Conservation (phyloP, 2,888 invertebrate genomes). For the Ceramica pisi region DNA sequence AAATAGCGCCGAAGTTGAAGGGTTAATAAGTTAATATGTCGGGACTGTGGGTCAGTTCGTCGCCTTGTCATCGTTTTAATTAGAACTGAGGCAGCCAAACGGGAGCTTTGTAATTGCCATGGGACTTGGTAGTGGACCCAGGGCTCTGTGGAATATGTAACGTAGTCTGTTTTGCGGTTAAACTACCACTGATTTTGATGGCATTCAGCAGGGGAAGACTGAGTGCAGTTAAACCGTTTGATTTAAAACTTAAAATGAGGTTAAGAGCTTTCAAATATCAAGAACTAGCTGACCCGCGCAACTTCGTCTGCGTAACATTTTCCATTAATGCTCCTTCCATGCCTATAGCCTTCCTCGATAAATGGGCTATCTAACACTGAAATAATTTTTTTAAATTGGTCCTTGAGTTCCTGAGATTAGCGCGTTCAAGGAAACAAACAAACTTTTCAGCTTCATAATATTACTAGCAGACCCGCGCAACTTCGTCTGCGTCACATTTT, state of each 20-base stretch:
- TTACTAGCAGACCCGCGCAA: no score
- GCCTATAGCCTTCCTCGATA: no score
- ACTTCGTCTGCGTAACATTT: no score
- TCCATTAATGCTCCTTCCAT: no score
- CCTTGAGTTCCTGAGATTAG: no score
- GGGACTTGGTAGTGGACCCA: slow-evolving; percentile 13
- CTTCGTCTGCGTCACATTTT: no score
- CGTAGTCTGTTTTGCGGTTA: neutral
- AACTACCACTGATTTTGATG: neutral
- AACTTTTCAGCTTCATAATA: no score
- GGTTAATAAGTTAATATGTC: slow-evolving; percentile 42
- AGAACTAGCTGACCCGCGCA: no score
- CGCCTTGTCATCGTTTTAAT: slow-evolving; percentile 49
- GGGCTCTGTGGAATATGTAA: neutral
- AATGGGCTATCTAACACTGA: no score
- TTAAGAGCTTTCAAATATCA: no score
- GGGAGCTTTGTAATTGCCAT: slow-evolving; percentile 43
- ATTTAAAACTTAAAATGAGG: neutral
- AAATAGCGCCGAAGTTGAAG: slow-evolving; percentile 63
- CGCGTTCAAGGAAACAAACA: no score
- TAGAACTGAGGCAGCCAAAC: slow-evolving; percentile 32
- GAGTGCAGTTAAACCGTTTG: neutral
- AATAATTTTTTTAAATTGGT: no score
- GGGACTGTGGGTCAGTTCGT: slow-evolving; percentile 51
- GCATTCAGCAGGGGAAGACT: neutral